Evolutionary conservation across 2,797 vertebrate species (phyloP).

Genomic region (Tangara arthus): DNA sequence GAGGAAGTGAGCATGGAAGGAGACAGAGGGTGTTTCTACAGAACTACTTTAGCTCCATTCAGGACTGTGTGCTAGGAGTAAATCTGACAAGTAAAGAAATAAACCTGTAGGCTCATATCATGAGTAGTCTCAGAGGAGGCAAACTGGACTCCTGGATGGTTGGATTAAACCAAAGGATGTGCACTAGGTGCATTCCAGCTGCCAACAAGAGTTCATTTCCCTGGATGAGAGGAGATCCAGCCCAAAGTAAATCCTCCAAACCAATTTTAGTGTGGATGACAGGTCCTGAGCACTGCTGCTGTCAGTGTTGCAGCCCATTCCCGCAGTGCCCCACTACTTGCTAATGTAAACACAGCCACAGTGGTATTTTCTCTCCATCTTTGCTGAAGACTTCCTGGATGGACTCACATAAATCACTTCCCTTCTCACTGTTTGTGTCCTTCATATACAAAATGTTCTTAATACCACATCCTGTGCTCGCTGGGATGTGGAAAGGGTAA

Average conservation of each 20-base stretch:
- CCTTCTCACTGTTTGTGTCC: neutral
- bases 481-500: slow-evolving; percentile 17
- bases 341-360: neutral
- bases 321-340: neutral
- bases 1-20: neutral
- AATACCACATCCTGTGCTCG: neutral
- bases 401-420: neutral
- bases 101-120: neutral
- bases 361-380: neutral
- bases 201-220: neutral
- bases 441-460: slow-evolving; percentile 12
- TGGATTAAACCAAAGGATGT: neutral
- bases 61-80: neutral
- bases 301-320: neutral
- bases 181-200: neutral
- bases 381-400: neutral
- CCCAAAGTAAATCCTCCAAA: neutral
- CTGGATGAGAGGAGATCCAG: neutral
- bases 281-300: neutral
- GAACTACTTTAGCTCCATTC: neutral
- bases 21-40: neutral
- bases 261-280: neutral
- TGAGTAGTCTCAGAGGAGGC: neutral
- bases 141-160: neutral
- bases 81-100: neutral